Conservation (phyloP, 2,113 vertebrate genomes). For the Dicaeum eximium region DNA sequence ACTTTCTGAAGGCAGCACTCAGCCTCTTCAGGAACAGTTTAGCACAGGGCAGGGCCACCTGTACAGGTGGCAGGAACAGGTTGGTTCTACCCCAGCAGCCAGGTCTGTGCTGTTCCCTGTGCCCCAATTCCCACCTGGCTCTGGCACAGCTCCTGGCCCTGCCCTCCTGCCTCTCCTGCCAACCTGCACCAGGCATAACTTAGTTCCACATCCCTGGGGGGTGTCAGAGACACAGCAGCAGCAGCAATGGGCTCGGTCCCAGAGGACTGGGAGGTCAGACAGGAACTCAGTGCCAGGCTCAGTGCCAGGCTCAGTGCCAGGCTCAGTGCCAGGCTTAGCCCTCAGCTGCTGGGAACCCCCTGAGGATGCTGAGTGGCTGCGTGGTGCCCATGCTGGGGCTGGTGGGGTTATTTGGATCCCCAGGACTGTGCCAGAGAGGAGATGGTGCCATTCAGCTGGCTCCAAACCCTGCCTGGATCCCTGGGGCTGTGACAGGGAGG, state of each 20-base stretch:
- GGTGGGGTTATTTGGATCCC: not conserved
- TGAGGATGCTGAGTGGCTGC: accelerated
- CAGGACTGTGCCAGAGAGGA: accelerated
- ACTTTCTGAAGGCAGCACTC: not conserved
- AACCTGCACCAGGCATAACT: accelerated
- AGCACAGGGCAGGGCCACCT: too few relatives aligned
- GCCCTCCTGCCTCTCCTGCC: not conserved
- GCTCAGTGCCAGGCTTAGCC: not conserved
- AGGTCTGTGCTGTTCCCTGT: not conserved
- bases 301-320: not conserved
- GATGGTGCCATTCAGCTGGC: not conserved
- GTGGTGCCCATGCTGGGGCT: accelerated
- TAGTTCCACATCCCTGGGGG: not conserved
- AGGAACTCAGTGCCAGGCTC: not conserved
- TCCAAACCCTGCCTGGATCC: not conserved
- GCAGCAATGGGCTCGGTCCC: not conserved
- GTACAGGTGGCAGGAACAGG: not conserved
- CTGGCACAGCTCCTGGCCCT: accelerated
- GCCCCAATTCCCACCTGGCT: not conserved
- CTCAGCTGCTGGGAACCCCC: not conserved
- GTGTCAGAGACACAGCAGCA: not conserved
- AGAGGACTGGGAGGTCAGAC: not conserved
- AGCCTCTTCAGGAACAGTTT: not conserved
- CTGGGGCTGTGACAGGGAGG: not conserved
- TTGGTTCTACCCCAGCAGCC: not conserved